Percentiles rank a stretch among this genome's conserved stretches.
These are phyloP conservation scores for Melinaea menophilus DNA, from an alignment of 2,888 invertebrate species.

Conservation along the genomic window DNA sequence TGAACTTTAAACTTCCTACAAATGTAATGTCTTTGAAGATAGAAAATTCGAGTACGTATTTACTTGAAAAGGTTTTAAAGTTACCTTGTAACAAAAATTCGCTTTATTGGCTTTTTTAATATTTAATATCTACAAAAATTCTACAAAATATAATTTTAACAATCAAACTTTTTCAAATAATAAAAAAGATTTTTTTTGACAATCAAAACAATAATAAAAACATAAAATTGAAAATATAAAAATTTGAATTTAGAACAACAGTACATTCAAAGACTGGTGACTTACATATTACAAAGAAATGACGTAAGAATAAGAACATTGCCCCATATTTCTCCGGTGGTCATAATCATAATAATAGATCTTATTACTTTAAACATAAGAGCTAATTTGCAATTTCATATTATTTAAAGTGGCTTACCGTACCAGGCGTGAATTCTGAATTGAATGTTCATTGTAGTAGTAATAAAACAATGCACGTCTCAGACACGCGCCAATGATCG, in stretches of 20 bases:
- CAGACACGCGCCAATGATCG: conserved; percentile 33
- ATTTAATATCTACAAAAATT: too few species aligned
- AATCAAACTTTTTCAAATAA: background rate
- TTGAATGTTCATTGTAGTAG: conserved; percentile 23
- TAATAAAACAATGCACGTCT: conserved; percentile 34
- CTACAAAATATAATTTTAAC: too few species aligned
- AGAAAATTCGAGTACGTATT: conserved; percentile 25
- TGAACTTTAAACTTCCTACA: conserved; percentile 26
- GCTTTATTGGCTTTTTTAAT: background rate
- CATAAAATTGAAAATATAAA: background rate
- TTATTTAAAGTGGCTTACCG: conserved; percentile 13
- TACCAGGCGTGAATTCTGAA: conserved; percentile 22
- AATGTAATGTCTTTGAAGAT: conserved; percentile 26
- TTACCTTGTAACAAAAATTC: conserved; percentile 9
- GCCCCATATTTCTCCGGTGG: conserved; percentile 14
- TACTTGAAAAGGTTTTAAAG: conserved; percentile 23
- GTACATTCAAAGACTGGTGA: conserved; percentile 10
- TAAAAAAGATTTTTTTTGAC: background rate
- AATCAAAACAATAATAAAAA: background rate
- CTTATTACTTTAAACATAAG: conserved; percentile 14
- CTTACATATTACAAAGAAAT: conserved; percentile 16
- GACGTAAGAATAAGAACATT: conserved; percentile 26
- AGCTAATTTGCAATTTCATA: conserved; percentile 4
- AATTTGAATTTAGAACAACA: conserved; percentile 1
- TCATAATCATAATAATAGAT: conserved; percentile 9